Conservation (phyloP, 2,888 invertebrate genomes). For the Chrysolina oricalcia region DNA sequence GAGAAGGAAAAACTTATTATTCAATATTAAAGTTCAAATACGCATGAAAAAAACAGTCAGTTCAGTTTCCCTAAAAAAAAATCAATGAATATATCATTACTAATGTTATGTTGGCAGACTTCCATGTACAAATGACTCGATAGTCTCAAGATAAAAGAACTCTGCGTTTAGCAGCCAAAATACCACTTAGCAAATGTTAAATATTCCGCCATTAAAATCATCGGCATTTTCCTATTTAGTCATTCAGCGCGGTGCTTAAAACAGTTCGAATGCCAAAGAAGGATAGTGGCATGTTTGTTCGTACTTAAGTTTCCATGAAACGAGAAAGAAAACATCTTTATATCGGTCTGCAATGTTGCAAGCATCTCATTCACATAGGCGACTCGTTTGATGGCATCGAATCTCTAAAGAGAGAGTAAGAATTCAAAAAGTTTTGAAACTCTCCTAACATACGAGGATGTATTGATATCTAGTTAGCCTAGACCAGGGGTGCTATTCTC, state of each 20-base stretch:
- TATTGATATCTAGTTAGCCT: no score
- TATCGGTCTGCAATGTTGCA: slow-evolving; percentile 26
- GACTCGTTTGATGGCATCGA: not conserved
- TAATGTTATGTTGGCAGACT: slow-evolving; percentile 28
- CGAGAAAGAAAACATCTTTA: slow-evolving; percentile 29
- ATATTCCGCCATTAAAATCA: slow-evolving; percentile 39
- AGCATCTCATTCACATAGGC: slow-evolving; percentile 15
- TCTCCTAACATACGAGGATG: no score
- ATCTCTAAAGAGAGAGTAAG: no score
- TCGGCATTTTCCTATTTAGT: slow-evolving; percentile 38
- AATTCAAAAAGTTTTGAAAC: slow-evolving; percentile 26
- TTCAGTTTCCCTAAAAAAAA: no score
- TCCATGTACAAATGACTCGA: slow-evolving; percentile 33
- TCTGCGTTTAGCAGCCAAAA: slow-evolving; percentile 36
- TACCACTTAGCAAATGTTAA: slow-evolving; percentile 41
- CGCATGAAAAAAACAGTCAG: no score
- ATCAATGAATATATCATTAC: not conserved
- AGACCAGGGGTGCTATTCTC: no score
- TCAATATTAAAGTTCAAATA: no score
- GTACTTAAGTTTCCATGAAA: slow-evolving; percentile 35
- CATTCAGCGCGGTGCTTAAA: slow-evolving; percentile 29
- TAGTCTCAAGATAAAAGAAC: slow-evolving; percentile 31
- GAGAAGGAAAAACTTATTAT: no score
- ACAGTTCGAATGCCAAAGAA: slow-evolving; percentile 26
- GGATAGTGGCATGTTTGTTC: slow-evolving; percentile 27